Percentiles rank a stretch among this genome's conserved stretches.
Evolutionary conservation across 92 coral and sea anemone genomes (phyloP).

Genomic region (Ricordea florida): DNA sequence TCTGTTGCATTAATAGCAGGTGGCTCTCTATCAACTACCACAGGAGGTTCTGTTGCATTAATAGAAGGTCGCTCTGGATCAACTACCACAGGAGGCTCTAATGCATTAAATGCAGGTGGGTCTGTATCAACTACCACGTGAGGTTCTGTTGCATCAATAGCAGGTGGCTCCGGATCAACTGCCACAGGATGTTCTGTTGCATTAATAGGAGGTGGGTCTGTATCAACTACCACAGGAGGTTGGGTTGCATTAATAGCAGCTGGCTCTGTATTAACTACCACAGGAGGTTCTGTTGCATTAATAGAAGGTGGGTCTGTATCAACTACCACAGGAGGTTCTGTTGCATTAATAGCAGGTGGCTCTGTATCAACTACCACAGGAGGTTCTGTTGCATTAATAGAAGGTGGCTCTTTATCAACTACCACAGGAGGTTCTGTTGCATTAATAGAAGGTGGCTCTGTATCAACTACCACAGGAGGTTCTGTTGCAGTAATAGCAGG

Average conservation of each 20-base stretch:
- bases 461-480: background rate
- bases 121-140: background rate
- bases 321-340: background rate
- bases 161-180: background rate
- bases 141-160: background rate
- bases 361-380: background rate
- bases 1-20: background rate
- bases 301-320: background rate
- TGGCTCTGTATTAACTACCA: background rate
- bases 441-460: slow-evolving; percentile 15
- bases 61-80: background rate
- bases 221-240: background rate
- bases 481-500: background rate
- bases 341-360: background rate
- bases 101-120: too few species aligned
- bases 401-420: background rate
- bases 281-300: background rate
- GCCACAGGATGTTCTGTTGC: background rate
- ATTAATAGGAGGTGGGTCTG: background rate
- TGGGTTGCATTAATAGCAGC: background rate
- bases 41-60: background rate
- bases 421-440: too few species aligned
- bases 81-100: background rate
- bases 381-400: background rate
- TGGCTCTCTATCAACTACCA: background rate